These are phyloP conservation scores for Phorcus lineatus DNA, from an alignment of 2,888 invertebrate species.

Conservation along the genomic window DNA sequence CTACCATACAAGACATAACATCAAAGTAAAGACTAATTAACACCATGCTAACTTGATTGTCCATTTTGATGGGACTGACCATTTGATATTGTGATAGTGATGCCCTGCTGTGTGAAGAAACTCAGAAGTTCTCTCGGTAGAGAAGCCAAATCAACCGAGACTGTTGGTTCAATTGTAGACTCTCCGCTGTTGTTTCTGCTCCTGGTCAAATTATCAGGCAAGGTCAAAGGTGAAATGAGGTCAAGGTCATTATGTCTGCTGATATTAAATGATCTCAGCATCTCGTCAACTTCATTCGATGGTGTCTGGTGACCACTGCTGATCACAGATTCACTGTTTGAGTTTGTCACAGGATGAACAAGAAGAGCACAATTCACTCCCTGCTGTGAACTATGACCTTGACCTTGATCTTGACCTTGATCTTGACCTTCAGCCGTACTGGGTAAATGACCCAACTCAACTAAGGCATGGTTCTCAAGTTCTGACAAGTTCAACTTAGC, in stretches of 20 bases:
- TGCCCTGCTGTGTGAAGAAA: constrained; percentile 28
- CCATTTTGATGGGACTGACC: not conserved
- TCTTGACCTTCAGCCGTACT: not conserved
- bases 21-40: no score
- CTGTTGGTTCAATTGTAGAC: constrained; percentile 35
- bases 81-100: constrained; percentile 23
- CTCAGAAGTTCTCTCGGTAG: constrained; percentile 30
- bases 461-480: not conserved
- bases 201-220: constrained; percentile 18
- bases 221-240: constrained; percentile 17
- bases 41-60: no score
- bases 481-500: not conserved
- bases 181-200: constrained; percentile 36
- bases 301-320: constrained; percentile 7
- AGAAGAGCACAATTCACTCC: constrained; percentile 2
- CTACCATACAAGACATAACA: no score
- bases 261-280: not conserved
- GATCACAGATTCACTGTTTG: not conserved
- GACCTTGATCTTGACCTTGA: not conserved
- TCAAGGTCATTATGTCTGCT: constrained; percentile 12
- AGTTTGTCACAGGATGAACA: not conserved
- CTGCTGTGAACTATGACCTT: not conserved
- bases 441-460: not conserved
- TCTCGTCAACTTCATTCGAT: not conserved
- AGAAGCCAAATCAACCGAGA: constrained; percentile 30